A percentile compares a stretch with the other conserved stretches of the same genome.
Evolutionary conservation across 1,140 invertebrate genomes (phyloP).

Genomic region (Listronotus oregonensis): DNA sequence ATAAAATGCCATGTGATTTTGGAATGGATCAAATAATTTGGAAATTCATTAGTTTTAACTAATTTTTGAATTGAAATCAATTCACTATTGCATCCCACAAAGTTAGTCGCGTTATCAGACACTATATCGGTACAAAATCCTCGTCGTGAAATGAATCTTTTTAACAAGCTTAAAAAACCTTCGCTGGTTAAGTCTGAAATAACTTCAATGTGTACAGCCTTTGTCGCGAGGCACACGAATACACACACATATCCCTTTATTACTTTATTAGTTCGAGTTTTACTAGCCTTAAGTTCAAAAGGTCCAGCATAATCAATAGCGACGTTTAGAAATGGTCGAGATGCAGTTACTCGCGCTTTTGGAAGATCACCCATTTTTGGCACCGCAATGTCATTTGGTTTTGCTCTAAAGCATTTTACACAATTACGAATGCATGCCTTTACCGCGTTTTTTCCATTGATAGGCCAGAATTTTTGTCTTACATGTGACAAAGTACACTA

Average conservation of each 20-base stretch:
- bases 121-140: no score
- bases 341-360: slow-evolving; percentile 31
- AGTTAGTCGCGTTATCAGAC: no score
- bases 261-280: slow-evolving; percentile 1
- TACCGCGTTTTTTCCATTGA: slow-evolving; percentile 39
- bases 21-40: no score
- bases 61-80: no score
- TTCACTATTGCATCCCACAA: no score
- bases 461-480: slow-evolving; percentile 39
- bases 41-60: no score
- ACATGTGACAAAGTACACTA: slow-evolving; percentile 11
- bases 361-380: slow-evolving; percentile 53
- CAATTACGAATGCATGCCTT: slow-evolving; percentile 40
- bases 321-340: slow-evolving; percentile 1
- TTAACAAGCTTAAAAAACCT: background rate
- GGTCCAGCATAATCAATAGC: slow-evolving; percentile 4
- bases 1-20: slow-evolving; percentile 54
- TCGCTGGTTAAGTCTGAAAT: slow-evolving; percentile 10
- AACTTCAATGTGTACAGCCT: slow-evolving; percentile 15
- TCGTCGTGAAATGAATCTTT: no score
- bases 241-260: slow-evolving; percentile 8
- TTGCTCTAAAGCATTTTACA: slow-evolving; percentile 33
- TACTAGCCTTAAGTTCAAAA: slow-evolving; percentile 4
- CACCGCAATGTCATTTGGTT: slow-evolving; percentile 18
- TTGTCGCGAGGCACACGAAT: slow-evolving; percentile 5